Conservation (phyloP, 1,140 invertebrate species). For the Macrotrachela quadricornifera region DNA sequence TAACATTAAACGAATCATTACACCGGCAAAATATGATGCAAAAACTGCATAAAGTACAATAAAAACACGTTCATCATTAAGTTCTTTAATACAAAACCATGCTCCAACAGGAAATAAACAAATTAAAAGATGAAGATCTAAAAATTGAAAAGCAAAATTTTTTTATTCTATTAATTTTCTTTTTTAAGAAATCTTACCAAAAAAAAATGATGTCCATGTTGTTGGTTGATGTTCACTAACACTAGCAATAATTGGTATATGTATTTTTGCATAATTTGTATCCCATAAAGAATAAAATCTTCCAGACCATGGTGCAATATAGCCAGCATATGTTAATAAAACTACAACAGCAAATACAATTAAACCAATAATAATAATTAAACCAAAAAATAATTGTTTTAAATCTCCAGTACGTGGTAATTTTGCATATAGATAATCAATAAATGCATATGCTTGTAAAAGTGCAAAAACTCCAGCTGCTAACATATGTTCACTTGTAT, state of each 20-base stretch:
- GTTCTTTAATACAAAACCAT: constrained; percentile 92
- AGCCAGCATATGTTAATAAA: constrained; percentile 58
- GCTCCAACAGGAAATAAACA: constrained; percentile 88
- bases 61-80: constrained; percentile 94
- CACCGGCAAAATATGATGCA: constrained; percentile 96
- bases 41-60: constrained; percentile 88
- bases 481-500: constrained; percentile 99
- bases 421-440: constrained; percentile 69
- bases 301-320: constrained; percentile 96
- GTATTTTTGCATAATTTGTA: constrained; percentile 96
- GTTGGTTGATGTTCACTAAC: constrained; percentile 99
- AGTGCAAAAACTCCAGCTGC: constrained; percentile 84
- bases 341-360: constrained; percentile 68
- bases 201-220: constrained; percentile 57
- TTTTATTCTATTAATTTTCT: no score
- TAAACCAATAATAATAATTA: constrained; percentile 49
- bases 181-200: neutral
- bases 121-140: constrained; percentile 82
- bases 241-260: constrained; percentile 97
- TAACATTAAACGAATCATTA: constrained; percentile 96
- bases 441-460: constrained; percentile 55
- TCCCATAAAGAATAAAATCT: constrained; percentile 98
- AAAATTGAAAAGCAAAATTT: constrained; percentile 60
- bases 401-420: constrained; percentile 65
- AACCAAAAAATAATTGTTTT: constrained; percentile 61